Evolutionary conservation across 2,113 vertebrate genomes (phyloP).

Genomic region (Chloropsis hardwickii): DNA sequence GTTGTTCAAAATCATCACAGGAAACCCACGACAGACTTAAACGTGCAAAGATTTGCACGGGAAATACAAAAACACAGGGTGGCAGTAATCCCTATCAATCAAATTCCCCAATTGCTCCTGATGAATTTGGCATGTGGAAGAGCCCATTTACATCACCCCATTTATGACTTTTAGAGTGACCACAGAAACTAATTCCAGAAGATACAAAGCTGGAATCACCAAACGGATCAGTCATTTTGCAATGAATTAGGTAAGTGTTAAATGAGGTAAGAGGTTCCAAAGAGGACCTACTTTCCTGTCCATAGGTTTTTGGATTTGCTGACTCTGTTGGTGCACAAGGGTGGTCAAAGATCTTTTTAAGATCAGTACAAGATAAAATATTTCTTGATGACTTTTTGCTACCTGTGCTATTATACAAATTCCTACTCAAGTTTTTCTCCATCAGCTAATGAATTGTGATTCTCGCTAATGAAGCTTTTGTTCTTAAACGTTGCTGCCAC

Average conservation of each 20-base stretch:
- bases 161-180: background rate
- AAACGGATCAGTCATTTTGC: background rate
- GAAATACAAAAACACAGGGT: background rate
- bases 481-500: background rate
- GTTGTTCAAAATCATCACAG: background rate
- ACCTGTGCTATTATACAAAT: background rate
- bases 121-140: background rate
- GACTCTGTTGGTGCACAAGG: background rate
- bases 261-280: background rate
- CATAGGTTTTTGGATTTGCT: rapidly evolving
- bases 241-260: background rate
- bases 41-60: background rate
- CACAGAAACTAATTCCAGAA: background rate
- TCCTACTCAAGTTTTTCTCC: background rate
- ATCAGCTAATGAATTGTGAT: background rate
- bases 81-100: background rate
- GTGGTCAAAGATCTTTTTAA: background rate
- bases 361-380: background rate
- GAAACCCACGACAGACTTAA: background rate
- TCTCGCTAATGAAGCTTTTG: background rate
- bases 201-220: background rate
- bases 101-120: background rate
- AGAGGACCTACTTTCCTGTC: background rate
- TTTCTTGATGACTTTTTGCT: background rate
- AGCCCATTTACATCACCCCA: background rate